Evolutionary conservation across 2,888 invertebrate genomes (phyloP).

Genomic region (Archips xylosteana): DNA sequence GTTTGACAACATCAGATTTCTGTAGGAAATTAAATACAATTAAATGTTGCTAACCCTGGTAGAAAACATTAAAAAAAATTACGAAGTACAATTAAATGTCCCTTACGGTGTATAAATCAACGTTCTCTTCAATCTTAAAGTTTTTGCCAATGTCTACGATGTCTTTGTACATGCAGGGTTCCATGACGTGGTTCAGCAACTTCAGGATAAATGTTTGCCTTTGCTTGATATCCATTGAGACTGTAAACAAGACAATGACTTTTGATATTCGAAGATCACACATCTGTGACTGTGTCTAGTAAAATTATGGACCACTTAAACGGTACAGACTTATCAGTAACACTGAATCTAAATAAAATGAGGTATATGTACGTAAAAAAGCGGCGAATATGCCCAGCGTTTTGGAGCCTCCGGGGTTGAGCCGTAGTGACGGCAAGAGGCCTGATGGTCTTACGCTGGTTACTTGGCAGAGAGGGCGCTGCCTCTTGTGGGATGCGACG

Average conservation of each 20-base stretch:
- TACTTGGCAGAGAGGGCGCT: too few species aligned
- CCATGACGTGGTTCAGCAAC: constrained; percentile 81
- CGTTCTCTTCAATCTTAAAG: constrained; percentile 74
- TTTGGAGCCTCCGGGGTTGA: too few species aligned
- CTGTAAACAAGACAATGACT: constrained; percentile 53
- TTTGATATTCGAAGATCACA: not conserved
- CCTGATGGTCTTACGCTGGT: too few species aligned
- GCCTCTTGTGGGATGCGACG: too few species aligned
- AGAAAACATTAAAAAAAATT: not conserved
- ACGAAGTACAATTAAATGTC: not conserved
- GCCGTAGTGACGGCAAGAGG: too few species aligned
- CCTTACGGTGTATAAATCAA: constrained; percentile 69
- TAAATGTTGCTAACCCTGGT: too few species aligned
- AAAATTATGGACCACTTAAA: too few species aligned
- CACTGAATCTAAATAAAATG: too few species aligned
- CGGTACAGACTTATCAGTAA: too few species aligned
- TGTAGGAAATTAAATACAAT: constrained; percentile 54
- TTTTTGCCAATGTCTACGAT: constrained; percentile 72
- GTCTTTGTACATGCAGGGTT: constrained; percentile 78
- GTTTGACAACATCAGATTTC: constrained; percentile 85
- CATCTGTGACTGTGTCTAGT: too few species aligned
- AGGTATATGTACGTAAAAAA: too few species aligned
- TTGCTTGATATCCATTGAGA: constrained; percentile 70
- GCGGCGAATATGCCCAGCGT: too few species aligned
- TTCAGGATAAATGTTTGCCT: constrained; percentile 81